A percentile compares a stretch with the other conserved stretches of the same genome.
Conservation (phyloP, 2,888 invertebrate species). For the Drosophila anomelani region DNA sequence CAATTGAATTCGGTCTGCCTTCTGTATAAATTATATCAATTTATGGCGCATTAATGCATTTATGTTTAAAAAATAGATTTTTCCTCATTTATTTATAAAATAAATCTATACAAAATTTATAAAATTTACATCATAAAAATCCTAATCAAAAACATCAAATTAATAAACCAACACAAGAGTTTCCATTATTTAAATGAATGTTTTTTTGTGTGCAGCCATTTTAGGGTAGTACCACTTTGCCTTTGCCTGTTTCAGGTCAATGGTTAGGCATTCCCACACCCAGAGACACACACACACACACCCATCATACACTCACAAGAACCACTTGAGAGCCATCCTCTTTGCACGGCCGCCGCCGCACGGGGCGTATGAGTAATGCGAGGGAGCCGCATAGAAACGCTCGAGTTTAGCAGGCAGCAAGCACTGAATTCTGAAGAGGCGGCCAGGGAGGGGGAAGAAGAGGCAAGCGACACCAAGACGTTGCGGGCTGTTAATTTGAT, state of each 20-base stretch:
- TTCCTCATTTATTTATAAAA: neutral
- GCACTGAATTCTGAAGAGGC: constrained; percentile 1
- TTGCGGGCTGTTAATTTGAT: constrained; percentile 76
- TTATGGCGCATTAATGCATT: too few species aligned
- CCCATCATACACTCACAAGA: neutral
- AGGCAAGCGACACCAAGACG: constrained; percentile 47
- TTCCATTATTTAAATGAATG: neutral
- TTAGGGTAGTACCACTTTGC: constrained; percentile 73
- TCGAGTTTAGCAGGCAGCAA: constrained; percentile 3
- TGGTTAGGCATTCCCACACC: constrained; percentile 39
- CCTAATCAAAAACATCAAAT: too few species aligned
- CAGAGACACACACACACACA: neutral
- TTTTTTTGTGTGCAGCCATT: constrained; percentile 43
- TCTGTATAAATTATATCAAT: too few species aligned
- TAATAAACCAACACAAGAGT: neutral
- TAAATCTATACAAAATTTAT: neutral
- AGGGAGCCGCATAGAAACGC: constrained; percentile 39
- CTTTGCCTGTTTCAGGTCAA: constrained; percentile 63
- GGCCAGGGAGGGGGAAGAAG: neutral
- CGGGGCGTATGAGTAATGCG: constrained; percentile 68
- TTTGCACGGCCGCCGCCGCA: constrained; percentile 7
- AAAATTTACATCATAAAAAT: neutral
- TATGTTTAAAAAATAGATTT: too few species aligned
- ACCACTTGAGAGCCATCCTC: constrained; percentile 37
- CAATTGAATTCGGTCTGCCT: too few species aligned